Evolutionary conservation across 2,888 invertebrate genomes (phyloP).

Genomic region (Malachius bipustulatus): DNA sequence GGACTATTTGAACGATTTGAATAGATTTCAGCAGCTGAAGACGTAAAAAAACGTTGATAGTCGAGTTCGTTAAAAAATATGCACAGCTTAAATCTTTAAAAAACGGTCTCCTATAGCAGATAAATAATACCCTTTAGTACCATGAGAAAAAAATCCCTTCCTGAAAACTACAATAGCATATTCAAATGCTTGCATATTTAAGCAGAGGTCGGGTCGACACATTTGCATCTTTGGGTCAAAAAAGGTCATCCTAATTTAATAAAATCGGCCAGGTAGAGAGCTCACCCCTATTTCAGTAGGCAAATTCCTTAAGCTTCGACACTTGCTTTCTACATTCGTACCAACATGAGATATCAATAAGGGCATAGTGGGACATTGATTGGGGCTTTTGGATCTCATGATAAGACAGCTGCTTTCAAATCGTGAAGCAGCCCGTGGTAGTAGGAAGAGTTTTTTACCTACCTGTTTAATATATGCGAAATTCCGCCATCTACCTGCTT

Average conservation of each 20-base stretch:
- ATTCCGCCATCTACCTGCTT: conserved; percentile 39
- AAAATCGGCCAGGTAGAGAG: conserved; percentile 30
- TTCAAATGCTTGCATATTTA: conserved; percentile 37
- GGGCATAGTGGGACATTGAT: too few relatives aligned
- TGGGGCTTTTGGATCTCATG: too few relatives aligned
- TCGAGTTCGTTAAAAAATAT: too few relatives aligned
- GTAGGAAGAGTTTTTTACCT: conserved; percentile 34
- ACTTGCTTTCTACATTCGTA: conserved; percentile 19
- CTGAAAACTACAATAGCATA: conserved; percentile 27
- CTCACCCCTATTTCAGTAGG: conserved; percentile 17
- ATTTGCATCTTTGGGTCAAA: conserved; percentile 36
- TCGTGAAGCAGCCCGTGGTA: too few relatives aligned
- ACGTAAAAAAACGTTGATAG: too few relatives aligned
- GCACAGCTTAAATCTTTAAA: too few relatives aligned
- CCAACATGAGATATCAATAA: conserved; percentile 19
- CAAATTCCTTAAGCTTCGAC: conserved; percentile 20
- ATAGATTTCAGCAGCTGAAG: too few relatives aligned
- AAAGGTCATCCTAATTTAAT: conserved; percentile 35
- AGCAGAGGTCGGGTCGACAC: conserved; percentile 29
- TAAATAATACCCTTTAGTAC: conserved; percentile 18
- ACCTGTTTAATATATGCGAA: conserved; percentile 40
- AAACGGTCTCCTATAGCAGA: conserved; percentile 7
- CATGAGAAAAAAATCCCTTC: conserved; percentile 32
- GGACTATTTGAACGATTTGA: too few relatives aligned
- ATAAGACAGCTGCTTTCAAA: too few relatives aligned